These are phyloP conservation scores for Marmota monax DNA, from an alignment of 2,113 vertebrate species.

Conservation along the genomic window DNA sequence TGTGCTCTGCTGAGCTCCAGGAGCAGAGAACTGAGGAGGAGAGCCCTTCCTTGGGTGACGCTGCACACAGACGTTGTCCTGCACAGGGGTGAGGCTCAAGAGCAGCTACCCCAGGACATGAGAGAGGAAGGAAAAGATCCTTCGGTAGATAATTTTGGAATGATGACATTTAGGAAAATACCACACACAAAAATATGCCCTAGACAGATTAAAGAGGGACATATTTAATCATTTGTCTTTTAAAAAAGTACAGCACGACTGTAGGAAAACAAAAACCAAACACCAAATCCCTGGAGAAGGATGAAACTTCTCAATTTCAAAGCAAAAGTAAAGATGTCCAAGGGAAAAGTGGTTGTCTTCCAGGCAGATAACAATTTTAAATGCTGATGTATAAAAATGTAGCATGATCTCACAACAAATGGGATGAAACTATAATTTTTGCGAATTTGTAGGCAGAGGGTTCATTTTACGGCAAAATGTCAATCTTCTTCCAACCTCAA, in stretches of 20 bases:
- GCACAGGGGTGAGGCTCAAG: neutral
- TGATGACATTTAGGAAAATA: neutral
- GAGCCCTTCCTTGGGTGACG: neutral
- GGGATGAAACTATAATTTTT: neutral
- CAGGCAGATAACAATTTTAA: neutral
- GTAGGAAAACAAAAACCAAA: neutral
- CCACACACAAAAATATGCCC: neutral
- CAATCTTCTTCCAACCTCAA: neutral
- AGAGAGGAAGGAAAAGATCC: neutral
- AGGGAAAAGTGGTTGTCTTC: neutral
- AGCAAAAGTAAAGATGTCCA: neutral
- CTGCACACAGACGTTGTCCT: neutral
- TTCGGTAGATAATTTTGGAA: neutral
- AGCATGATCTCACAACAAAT: neutral
- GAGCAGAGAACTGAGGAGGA: rapidly evolving
- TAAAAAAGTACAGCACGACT: neutral
- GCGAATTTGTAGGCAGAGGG: neutral
- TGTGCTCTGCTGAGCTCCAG: neutral
- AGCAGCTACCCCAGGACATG: neutral
- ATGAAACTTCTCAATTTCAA: neutral
- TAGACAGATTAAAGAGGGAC: neutral
- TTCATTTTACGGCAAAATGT: neutral
- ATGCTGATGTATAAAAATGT: neutral
- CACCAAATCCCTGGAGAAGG: neutral
- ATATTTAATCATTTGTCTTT: neutral